Conservation (phyloP, 2,888 invertebrate species). For the Acleris cristana region DNA sequence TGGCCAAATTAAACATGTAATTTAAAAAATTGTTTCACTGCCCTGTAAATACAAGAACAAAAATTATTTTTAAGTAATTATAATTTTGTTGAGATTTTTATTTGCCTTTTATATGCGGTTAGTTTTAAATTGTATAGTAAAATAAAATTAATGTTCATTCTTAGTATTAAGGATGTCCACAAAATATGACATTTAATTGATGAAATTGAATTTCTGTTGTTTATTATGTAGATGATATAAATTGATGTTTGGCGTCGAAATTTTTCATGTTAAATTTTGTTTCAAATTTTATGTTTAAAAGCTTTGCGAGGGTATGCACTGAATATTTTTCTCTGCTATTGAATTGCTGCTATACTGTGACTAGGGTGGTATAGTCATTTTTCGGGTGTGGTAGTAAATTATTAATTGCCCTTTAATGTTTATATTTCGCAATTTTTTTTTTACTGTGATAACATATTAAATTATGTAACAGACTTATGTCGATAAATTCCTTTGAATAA, state of each 20-base stretch:
- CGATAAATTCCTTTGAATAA: no score
- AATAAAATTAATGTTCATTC: conserved; percentile 13
- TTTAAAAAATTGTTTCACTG: conserved; percentile 37
- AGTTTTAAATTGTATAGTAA: conserved; percentile 19
- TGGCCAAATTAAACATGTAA: conserved; percentile 53
- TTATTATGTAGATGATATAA: conserved; percentile 12
- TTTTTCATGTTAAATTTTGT: conserved; percentile 14
- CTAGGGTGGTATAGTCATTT: not conserved
- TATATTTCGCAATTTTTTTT: no score
- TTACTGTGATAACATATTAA: no score
- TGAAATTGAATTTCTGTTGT: conserved; percentile 21
- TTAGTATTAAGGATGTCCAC: conserved; percentile 14
- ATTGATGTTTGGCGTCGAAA: conserved; percentile 17
- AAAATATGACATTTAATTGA: conserved; percentile 18
- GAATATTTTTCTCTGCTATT: not conserved
- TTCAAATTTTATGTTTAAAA: not conserved
- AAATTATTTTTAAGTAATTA: conserved; percentile 15
- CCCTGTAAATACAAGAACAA: conserved; percentile 38
- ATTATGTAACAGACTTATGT: no score
- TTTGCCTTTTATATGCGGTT: conserved; percentile 26
- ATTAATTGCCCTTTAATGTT: no score
- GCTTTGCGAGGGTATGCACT: not conserved
- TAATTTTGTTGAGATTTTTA: conserved; percentile 36
- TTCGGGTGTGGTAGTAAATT: no score
- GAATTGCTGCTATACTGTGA: conserved; percentile 1